Evolutionary conservation across 2,888 invertebrate genomes (phyloP), one percentile per base, ranked within the genome.

Genomic region (Leptogaster cylindrica): DNA sequence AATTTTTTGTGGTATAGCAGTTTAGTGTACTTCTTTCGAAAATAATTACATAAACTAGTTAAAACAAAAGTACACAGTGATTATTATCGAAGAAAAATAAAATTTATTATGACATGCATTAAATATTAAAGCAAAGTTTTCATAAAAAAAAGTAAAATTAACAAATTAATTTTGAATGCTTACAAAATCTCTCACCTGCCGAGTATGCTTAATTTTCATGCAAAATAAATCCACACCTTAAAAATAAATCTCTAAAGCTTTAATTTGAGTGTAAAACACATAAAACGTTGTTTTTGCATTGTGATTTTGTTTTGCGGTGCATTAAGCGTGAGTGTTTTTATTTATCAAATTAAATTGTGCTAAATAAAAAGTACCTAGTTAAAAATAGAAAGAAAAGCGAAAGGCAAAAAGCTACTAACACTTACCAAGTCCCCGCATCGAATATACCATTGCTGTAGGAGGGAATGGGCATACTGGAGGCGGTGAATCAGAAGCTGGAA

Each of bases 401-500:
- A 73, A 73, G 75, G 48, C 46, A 50, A 65, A 65, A 65, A 64
- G 46, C 78, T 80, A 81, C 80, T 81, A 79, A 80, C 80, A 81
- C 81, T 78, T 81, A 80, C 81, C 81, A 69, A 80, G 75, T 73
- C 81, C 80, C 71, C 84, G 81, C 77, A 85, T 82, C 28, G 86
- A 86, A 74, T 88, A 88, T 16, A 92, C 90, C 90, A 92, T 92
- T 36, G 92, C 92, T 25, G 92, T 92, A 12, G 92, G 92, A 39
- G 92, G 92, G 77, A 92, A 92, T 39, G 92, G 81, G 78, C 73
- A 82, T 72, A 73, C 77, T 68, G 74, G 79, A 51, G 80, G 80
- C 52, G 81, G 81, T 70, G 81, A 81, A 69, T 81, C 81, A 51
- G 78, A 80, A 67, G 79, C 80, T 74, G 81, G 81, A 77, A 81